Percentiles rank a stretch among this genome's conserved stretches.
Conservation (phyloP, 2,113 vertebrate genomes). For the Turnix velox region DNA sequence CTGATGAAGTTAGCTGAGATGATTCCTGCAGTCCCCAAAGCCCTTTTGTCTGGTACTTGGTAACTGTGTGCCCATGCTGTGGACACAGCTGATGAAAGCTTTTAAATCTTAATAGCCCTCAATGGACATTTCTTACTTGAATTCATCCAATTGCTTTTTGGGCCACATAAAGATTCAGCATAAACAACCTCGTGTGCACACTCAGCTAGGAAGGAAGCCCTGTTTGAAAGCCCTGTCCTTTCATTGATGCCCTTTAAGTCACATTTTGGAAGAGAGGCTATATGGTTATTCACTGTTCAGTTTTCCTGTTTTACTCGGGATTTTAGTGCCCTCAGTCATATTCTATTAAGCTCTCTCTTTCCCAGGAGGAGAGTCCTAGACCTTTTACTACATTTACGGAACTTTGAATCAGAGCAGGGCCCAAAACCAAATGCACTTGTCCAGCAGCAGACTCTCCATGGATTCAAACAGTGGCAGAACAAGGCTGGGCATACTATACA, state of each 20-base stretch:
- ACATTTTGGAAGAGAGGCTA: not conserved
- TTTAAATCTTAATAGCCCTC: constrained; percentile 9
- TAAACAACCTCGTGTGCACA: too few relatives aligned
- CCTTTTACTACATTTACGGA: not conserved
- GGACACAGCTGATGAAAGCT: not conserved
- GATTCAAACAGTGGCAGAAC: not conserved
- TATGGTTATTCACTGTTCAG: not conserved
- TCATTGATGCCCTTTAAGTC: not conserved
- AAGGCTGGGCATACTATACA: not conserved
- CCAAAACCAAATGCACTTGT: not conserved
- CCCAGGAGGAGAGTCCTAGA: not conserved
- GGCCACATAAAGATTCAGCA: not conserved
- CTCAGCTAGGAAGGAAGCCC: not conserved
- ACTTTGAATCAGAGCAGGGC: not conserved
- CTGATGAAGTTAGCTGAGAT: not conserved
- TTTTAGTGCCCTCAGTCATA: not conserved
- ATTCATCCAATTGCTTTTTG: not conserved
- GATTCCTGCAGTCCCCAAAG: not conserved
- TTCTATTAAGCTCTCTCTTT: not conserved
- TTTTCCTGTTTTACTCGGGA: not conserved
- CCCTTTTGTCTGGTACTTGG: not conserved
- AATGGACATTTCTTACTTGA: not conserved
- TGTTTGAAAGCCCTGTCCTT: not conserved
- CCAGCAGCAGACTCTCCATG: not conserved
- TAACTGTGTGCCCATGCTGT: not conserved